Evolutionary conservation across 1,140 invertebrate species (phyloP).

Genomic region (Plodia interpunctella): DNA sequence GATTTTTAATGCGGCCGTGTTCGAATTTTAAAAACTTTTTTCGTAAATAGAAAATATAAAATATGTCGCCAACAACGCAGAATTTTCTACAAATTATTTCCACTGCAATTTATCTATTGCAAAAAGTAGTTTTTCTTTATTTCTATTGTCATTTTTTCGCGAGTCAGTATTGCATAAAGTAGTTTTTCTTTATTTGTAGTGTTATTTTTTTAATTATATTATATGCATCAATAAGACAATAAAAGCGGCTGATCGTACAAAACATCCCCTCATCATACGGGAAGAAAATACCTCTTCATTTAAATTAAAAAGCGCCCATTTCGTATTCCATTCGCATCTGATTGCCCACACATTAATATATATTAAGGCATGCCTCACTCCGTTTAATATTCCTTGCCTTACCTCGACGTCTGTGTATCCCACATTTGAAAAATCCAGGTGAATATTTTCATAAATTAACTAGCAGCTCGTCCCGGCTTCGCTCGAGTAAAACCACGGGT

Average conservation of each 20-base stretch:
- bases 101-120: no score
- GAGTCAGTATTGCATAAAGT: no score
- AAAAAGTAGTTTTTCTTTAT: no score
- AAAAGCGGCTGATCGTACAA: not conserved
- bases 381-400: slow-evolving; percentile 10
- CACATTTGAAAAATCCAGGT: not conserved
- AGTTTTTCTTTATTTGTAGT: no score
- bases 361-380: slow-evolving; percentile 20
- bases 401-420: not conserved
- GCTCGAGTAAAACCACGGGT: no score
- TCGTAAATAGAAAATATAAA: no score
- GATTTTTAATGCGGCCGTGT: not conserved
- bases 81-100: no score
- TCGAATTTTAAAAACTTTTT: no score
- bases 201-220: no score
- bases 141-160: no score
- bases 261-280: not conserved
- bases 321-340: slow-evolving; percentile 20
- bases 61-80: no score
- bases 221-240: not conserved
- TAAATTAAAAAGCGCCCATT: slow-evolving; percentile 17
- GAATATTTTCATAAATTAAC: not conserved
- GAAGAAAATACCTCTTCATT: slow-evolving; percentile 8
- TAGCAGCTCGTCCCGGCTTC: no score
- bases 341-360: slow-evolving; percentile 34